These are phyloP conservation scores for Jordanella pulchra DNA, from an alignment of 2,797 vertebrate species.

Conservation along the genomic window DNA sequence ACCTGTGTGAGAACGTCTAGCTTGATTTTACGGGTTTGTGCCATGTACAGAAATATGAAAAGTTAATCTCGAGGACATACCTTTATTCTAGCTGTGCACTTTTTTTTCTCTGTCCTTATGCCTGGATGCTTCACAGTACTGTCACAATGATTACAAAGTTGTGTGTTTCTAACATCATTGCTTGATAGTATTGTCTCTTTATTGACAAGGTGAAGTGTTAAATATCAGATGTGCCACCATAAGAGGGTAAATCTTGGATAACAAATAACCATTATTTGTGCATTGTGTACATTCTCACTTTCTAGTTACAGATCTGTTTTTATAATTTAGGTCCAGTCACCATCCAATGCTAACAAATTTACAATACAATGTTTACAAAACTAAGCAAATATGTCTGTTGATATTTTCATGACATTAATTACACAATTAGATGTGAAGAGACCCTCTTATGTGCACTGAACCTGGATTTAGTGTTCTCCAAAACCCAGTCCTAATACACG, in stretches of 20 bases:
- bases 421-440: constrained; percentile 44
- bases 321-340: constrained; percentile 25
- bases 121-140: constrained; percentile 37
- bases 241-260: constrained; percentile 28
- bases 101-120: constrained; percentile 33
- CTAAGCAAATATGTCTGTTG: constrained; percentile 33
- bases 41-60: constrained; percentile 59
- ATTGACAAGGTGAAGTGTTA: constrained; percentile 32
- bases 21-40: constrained; percentile 64
- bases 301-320: constrained; percentile 40
- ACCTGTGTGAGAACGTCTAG: constrained; percentile 47
- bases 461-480: constrained; percentile 58
- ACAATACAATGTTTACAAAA: constrained; percentile 54
- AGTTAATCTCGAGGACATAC: constrained; percentile 34
- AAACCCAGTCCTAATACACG: constrained; percentile 59
- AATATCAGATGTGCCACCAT: constrained; percentile 39
- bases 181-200: constrained; percentile 13
- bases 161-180: constrained; percentile 6
- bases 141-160: constrained; percentile 32
- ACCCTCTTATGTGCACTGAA: constrained; percentile 57
- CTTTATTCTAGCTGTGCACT: constrained; percentile 19
- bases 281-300: constrained; percentile 37
- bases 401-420: constrained; percentile 35
- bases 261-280: constrained; percentile 13
- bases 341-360: constrained; percentile 15